Conservation (phyloP, 2,113 vertebrate genomes). For the Rhegmatorhina hoffmannsi region DNA sequence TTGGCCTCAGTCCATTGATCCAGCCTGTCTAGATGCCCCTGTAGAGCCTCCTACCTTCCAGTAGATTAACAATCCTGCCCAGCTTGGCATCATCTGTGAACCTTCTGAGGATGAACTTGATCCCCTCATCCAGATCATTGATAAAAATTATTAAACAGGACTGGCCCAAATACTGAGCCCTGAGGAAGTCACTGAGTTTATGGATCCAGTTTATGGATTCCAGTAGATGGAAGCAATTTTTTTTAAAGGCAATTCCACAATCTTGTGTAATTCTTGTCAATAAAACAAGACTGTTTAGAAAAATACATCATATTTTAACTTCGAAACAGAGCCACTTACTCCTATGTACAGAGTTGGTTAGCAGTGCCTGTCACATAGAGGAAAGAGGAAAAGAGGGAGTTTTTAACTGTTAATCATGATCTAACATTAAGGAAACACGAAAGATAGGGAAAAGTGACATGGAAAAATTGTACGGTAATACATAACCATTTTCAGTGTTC, state of each 20-base stretch:
- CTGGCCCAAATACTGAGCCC: neutral
- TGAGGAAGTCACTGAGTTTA: neutral
- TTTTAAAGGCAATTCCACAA: neutral
- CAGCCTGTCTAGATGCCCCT: neutral
- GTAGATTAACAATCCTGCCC: neutral
- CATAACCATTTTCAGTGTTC: neutral
- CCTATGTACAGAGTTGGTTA: neutral
- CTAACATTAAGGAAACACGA: neutral
- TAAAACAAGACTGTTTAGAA: neutral
- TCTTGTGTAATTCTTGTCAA: neutral
- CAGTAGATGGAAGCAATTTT: neutral
- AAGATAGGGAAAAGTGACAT: neutral
- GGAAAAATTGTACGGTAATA: neutral
- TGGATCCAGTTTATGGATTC: neutral
- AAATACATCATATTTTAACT: neutral
- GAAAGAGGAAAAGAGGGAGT: neutral
- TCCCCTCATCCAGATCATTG: neutral
- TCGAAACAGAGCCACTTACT: neutral
- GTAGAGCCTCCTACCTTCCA: neutral
- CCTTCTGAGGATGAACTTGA: neutral
- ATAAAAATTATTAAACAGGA: neutral
- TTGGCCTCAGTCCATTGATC: too few species aligned
- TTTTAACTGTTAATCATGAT: neutral
- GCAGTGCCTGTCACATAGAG: neutral
- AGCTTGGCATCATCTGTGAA: accelerated